A percentile compares a stretch with the other conserved stretches of the same genome.
Conservation (phyloP, 2,113 vertebrate genomes). For the Pomatorhinus ruficollis region DNA sequence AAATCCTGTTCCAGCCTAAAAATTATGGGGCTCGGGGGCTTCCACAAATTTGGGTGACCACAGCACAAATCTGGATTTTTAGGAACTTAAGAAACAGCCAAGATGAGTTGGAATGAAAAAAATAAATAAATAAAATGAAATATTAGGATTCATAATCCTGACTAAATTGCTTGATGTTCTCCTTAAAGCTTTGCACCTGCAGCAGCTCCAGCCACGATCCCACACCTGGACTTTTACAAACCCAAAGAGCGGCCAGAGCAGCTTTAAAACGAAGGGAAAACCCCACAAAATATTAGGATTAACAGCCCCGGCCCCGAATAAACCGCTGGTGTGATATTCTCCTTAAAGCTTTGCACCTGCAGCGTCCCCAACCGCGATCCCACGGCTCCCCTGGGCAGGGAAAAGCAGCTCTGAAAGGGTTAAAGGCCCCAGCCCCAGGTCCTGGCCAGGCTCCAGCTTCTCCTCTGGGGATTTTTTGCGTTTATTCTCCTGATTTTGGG, state of each 20-base stretch:
- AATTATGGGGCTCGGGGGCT: neutral
- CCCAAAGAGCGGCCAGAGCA: neutral
- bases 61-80: neutral
- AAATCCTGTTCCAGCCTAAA: neutral
- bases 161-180: too few species aligned
- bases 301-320: accelerated
- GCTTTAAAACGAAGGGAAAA: neutral
- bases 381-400: accelerated
- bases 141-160: too few species aligned
- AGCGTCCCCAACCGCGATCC: neutral
- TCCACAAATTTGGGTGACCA: neutral
- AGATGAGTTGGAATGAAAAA: neutral
- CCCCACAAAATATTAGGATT: neutral
- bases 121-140: neutral
- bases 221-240: neutral
- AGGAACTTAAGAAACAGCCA: neutral
- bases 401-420: neutral
- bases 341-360: neutral
- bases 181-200: neutral
- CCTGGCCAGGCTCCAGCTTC: neutral
- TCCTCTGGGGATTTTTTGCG: accelerated
- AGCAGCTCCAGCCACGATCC: accelerated
- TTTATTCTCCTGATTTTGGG: neutral
- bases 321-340: neutral
- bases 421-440: neutral